Base-by-base conservation (phyloP, 2,888 invertebrate genomes). In the Cyrtodaria siliqua region DNA sequence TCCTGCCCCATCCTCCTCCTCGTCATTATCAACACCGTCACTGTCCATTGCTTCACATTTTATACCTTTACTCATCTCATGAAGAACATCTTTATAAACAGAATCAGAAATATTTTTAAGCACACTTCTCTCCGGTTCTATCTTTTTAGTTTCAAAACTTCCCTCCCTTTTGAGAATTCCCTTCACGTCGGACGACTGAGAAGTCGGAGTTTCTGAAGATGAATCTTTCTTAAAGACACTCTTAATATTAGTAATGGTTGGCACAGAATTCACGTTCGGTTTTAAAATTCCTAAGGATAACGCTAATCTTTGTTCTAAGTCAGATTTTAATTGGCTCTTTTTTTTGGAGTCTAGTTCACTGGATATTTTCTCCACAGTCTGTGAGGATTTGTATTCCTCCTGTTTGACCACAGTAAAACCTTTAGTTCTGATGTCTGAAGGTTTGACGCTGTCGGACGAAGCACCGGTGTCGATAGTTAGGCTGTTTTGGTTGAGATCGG, bases 111-210 rank as follows among this genome's bases (percentile, higher is more conserved):
- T 16, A 6, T 18, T 44, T 67, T 73, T 79, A 23, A 76, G 47
- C 52, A 76, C 80, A 66, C 78, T 71, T 50, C 67, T 75, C 33
- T 86, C 85, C 0, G 80, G 64, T 52, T 86, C 84, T 27, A 63
- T 29, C 44, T 77, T 83, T 27, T 71, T 69, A 24, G 70, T 68
- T 42, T 88, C 87, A 71, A 86, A 86, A 72, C 84, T 85, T 49
- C 86, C 79, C 40, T 87, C 86, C 62, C 84, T 87, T 61, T 89
- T 87, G 14, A 86, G 73, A 63, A 86, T 87, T 47, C 86, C 79
- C 75, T 71, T 78, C 20, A 83, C 79, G 68, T 85, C 83, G n/a
- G 71, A 47, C n/a, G 59, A 33, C 53, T 64, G 59, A 16, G 64
- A 47, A 23, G 18, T 38, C n/a, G 20, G 42, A 8, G 4, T 24